A percentile compares a stretch with the other conserved stretches of the same genome.
phyloP scores from a whole-genome alignment of 2,113 vertebrate genomes.

The Ochotona curzoniae region DNA sequence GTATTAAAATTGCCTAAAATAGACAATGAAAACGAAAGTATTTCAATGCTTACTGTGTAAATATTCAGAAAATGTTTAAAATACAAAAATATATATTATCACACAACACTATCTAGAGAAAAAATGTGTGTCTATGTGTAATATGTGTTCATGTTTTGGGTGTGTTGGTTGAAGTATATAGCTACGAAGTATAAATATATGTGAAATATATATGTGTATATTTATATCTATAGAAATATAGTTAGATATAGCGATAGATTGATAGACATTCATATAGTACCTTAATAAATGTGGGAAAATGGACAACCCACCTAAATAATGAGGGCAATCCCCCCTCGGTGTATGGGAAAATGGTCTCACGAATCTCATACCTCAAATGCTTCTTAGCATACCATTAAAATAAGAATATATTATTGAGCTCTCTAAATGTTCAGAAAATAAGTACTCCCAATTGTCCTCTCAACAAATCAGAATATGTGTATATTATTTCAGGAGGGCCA shows the following conservation, averaged over 20 bases:
- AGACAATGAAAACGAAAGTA: neutral
- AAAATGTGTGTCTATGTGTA: neutral
- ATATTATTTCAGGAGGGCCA: neutral
- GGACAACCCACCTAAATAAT: neutral
- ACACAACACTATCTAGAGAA: neutral
- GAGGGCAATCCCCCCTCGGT: fast-evolving
- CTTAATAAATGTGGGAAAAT: neutral
- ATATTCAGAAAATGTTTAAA: neutral
- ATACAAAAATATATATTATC: neutral
- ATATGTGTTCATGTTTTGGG: neutral
- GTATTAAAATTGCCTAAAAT: neutral
- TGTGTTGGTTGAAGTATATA: too few relatives aligned
- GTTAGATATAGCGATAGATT: too few relatives aligned
- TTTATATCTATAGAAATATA: too few relatives aligned
- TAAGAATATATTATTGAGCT: neutral
- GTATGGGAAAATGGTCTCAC: too few relatives aligned
- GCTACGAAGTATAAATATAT: too few relatives aligned
- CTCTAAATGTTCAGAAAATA: neutral
- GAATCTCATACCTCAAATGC: neutral
- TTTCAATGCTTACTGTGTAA: neutral
- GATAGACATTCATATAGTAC: too few relatives aligned
- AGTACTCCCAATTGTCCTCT: neutral
- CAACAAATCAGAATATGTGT: neutral
- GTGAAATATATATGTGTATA: too few relatives aligned
- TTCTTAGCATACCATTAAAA: neutral